phyloP scores from a whole-genome alignment of 2,797 vertebrate genomes.

The Thunnus albacares region DNA sequence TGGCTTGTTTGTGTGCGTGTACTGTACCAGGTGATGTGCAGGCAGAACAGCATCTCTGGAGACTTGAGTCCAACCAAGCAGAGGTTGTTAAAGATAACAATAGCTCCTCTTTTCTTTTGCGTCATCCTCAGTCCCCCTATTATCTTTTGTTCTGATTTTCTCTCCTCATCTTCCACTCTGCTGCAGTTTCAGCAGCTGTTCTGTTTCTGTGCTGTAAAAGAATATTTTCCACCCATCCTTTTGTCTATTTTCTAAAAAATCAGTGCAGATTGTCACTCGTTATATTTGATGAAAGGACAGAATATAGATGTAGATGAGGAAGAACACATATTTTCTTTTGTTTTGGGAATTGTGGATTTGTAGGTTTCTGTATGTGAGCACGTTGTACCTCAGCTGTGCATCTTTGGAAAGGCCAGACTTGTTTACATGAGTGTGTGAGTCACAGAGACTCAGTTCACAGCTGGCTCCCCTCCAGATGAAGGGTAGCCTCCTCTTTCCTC shows the following conservation, averaged over 20 bases:
- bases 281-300: not conserved
- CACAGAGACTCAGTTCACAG: slow-evolving; percentile 40
- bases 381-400: slow-evolving; percentile 34
- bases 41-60: slow-evolving; percentile 52
- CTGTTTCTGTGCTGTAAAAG: not conserved
- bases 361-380: slow-evolving; percentile 13
- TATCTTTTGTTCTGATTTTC: slow-evolving; percentile 33
- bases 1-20: slow-evolving; percentile 16
- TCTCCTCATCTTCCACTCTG: slow-evolving; percentile 11
- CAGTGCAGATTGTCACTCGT: not conserved
- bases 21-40: slow-evolving; percentile 46
- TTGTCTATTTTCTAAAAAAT: slow-evolving; percentile 8
- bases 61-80: slow-evolving; percentile 40
- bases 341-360: slow-evolving; percentile 4
- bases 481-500: slow-evolving; percentile 3
- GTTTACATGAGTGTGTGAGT: slow-evolving; percentile 27
- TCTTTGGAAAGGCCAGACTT: slow-evolving; percentile 26
- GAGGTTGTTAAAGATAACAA: slow-evolving; percentile 62
- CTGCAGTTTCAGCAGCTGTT: slow-evolving; percentile 10
- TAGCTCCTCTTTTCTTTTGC: slow-evolving; percentile 34
- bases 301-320: not conserved
- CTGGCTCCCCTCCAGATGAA: slow-evolving; percentile 35
- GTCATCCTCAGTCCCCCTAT: slow-evolving; percentile 34
- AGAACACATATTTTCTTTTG: not conserved
- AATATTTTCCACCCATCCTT: not conserved